Conservation (phyloP, 1,140 invertebrate species). For the Brachionus sp. region DNA sequence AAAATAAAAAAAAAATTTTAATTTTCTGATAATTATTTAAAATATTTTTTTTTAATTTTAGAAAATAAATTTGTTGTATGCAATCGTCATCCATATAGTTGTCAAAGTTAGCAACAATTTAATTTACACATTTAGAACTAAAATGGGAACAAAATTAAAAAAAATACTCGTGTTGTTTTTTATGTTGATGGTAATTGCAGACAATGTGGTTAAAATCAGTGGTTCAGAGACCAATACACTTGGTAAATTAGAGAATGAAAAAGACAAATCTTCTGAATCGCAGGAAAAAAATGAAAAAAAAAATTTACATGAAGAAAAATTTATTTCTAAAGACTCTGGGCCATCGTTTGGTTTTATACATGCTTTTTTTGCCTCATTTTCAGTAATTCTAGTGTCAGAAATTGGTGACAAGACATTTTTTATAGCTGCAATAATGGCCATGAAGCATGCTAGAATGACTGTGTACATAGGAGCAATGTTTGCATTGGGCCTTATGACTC, state of each 20-base stretch:
- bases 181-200: neutral
- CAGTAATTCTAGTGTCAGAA: conserved; percentile 94
- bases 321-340: neutral
- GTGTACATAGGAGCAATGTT: conserved; percentile 88
- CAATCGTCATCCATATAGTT: neutral
- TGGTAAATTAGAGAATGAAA: neutral
- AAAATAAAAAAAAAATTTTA: neutral
- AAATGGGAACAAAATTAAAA: neutral
- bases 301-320: neutral
- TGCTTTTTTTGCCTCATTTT: conserved; percentile 87
- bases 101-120: neutral
- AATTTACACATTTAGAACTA: neutral
- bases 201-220: neutral
- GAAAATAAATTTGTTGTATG: neutral
- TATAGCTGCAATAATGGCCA: conserved; percentile 98
- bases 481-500: conserved; percentile 88
- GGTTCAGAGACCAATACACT: neutral
- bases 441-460: conserved; percentile 85
- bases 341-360: conserved; percentile 73
- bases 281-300: neutral
- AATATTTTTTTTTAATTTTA: neutral
- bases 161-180: neutral
- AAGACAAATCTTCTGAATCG: neutral
- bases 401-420: conserved; percentile 99
- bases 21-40: neutral